These are phyloP conservation scores for Acanthosepion esculentum DNA, from an alignment of 2,888 invertebrate genomes.

Conservation along the genomic window DNA sequence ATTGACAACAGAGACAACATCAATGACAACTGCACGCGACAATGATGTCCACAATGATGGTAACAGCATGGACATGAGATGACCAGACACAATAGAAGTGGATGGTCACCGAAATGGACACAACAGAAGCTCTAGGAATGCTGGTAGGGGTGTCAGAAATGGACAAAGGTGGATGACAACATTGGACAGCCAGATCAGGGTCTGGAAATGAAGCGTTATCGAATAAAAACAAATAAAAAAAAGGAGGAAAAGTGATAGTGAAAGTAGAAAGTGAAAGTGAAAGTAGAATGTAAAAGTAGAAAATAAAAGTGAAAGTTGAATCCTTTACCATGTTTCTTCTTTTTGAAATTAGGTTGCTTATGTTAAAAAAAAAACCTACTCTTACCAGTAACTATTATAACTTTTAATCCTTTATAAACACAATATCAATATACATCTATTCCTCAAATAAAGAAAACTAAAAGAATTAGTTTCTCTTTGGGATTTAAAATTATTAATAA, in stretches of 20 bases:
- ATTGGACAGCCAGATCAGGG: neutral
- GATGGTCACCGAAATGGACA: neutral
- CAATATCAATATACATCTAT: no score
- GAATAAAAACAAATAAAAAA: neutral
- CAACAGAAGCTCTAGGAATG: neutral
- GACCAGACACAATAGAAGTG: neutral
- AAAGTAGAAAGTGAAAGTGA: neutral
- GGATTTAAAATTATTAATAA: no score
- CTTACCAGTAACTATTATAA: no score
- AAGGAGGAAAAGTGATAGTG: neutral
- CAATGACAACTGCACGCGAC: neutral
- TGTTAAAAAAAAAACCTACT: no score
- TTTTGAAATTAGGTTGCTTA: no score
- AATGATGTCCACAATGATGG: neutral
- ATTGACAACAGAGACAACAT: neutral
- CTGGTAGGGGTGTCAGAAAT: neutral
- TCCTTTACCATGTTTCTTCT: no score
- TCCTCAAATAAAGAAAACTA: no score
- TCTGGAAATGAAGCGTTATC: neutral
- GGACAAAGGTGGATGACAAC: neutral
- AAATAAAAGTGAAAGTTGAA: neutral
- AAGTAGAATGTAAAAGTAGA: no score
- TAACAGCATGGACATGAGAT: neutral
- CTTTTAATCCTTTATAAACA: no score
- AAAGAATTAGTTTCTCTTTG: no score